Evolutionary conservation across 2,113 vertebrate genomes (phyloP).

Genomic region (Petrocephalus microphthalmus): DNA sequence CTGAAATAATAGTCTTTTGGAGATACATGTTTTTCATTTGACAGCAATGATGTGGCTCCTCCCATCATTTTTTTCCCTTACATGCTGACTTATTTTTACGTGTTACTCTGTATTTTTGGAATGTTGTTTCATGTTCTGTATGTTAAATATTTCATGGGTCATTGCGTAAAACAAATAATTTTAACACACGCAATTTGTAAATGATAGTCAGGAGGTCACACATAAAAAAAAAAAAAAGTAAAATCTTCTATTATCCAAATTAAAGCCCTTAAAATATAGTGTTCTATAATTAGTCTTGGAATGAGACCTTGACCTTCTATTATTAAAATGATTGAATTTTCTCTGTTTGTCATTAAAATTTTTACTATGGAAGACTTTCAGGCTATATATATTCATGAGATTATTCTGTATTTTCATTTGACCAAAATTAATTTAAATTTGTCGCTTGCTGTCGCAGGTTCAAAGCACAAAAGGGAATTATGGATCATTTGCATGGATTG

Average conservation of each 20-base stretch:
- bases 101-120: not conserved
- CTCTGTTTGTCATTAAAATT: constrained; percentile 22
- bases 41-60: not conserved
- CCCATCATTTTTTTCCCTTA: not conserved
- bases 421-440: constrained; percentile 40
- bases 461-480: constrained; percentile 37
- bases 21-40: not conserved
- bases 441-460: constrained; percentile 32
- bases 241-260: constrained; percentile 16
- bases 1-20: too few species aligned
- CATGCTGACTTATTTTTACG: not conserved
- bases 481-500: constrained; percentile 50
- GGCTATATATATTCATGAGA: constrained; percentile 38
- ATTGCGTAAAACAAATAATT: not conserved
- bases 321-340: constrained; percentile 19
- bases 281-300: constrained; percentile 22
- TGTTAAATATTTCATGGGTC: not conserved
- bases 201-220: not conserved
- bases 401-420: constrained; percentile 42
- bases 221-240: not conserved
- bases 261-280: constrained; percentile 17
- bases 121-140: not conserved
- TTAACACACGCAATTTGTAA: not conserved
- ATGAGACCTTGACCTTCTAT: constrained; percentile 20
- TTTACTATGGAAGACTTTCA: constrained; percentile 14